phyloP scores from a whole-genome alignment of 2,113 vertebrate genomes.

The Girardinichthys multiradiatus region DNA sequence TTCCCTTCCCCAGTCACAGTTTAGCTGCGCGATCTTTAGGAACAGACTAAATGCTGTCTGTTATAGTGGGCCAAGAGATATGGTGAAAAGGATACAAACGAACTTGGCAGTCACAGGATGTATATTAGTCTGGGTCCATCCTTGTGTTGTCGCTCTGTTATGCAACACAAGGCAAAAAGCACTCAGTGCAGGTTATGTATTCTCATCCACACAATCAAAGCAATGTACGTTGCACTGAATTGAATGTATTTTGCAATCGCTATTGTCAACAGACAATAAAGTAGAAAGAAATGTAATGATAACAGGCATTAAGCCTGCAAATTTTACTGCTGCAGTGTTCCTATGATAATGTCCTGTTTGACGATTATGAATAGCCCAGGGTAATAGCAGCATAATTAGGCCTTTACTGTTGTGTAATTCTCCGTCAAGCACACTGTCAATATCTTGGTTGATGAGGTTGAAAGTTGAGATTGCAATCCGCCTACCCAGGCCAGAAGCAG shows the following conservation, averaged over 20 bases:
- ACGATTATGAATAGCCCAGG: constrained; percentile 77
- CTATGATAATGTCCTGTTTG: constrained; percentile 69
- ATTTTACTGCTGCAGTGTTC: constrained; percentile 72
- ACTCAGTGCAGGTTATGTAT: background rate
- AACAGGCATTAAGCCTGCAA: constrained; percentile 61
- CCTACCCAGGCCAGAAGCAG: constrained; percentile 73
- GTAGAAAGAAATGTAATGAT: constrained; percentile 58
- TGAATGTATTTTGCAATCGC: constrained; percentile 15
- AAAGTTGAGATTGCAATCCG: constrained; percentile 75
- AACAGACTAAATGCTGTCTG: background rate
- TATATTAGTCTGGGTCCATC: background rate
- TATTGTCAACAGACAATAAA: constrained; percentile 53
- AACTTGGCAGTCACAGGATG: background rate
- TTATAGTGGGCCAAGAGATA: background rate
- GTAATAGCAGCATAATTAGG: constrained; percentile 81
- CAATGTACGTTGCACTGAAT: constrained; percentile 14
- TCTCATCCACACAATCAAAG: constrained; percentile 7
- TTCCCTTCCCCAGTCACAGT: background rate
- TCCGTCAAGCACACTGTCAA: constrained; percentile 81
- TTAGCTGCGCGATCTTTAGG: constrained; percentile 1
- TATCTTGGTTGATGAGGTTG: constrained; percentile 80
- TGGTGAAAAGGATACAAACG: background rate
- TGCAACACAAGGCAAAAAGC: background rate
- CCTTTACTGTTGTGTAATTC: constrained; percentile 82
- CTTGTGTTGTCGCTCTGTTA: background rate